These are phyloP conservation scores for Trissoscelio sp. DNA, from an alignment of 2,888 invertebrate genomes.

Conservation along the genomic window DNA sequence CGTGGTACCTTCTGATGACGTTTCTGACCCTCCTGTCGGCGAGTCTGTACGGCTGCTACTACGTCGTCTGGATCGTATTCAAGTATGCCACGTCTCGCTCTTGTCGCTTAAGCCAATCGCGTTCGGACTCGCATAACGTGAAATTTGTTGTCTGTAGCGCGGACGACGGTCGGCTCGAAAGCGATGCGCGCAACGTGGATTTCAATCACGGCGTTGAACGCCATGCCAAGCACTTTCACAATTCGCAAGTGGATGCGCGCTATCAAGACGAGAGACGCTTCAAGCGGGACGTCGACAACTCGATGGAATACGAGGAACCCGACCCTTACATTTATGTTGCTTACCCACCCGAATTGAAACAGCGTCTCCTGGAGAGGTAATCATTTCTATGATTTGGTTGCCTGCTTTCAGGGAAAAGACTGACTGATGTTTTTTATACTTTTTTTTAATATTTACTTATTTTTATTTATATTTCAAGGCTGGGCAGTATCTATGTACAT, in stretches of 20 bases:
- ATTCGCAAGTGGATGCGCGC: slow-evolving; percentile 72
- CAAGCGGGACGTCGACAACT: slow-evolving; percentile 76
- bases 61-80: slow-evolving; percentile 95
- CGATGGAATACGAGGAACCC: slow-evolving; percentile 75
- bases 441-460: too few relatives aligned
- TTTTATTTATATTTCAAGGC: too few relatives aligned
- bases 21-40: slow-evolving; percentile 92
- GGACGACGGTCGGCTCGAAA: slow-evolving; percentile 61
- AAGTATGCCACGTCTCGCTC: slow-evolving; percentile 85
- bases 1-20: slow-evolving; percentile 91
- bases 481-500: too few relatives aligned
- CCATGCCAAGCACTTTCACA: slow-evolving; percentile 72
- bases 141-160: slow-evolving; percentile 61
- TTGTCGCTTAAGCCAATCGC: slow-evolving; percentile 47
- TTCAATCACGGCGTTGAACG: slow-evolving; percentile 72
- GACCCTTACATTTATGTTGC: slow-evolving; percentile 93
- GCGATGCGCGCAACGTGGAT: slow-evolving; percentile 80
- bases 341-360: slow-evolving; percentile 93
- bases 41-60: slow-evolving; percentile 95
- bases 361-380: slow-evolving; percentile 92
- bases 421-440: too few relatives aligned
- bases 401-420: background rate
- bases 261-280: slow-evolving; percentile 74
- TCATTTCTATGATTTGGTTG: slow-evolving; percentile 60
- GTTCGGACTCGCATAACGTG: slow-evolving; percentile 47